Base-by-base conservation (phyloP, 2,113 vertebrate genomes). In the Platycercus adscitus region DNA sequence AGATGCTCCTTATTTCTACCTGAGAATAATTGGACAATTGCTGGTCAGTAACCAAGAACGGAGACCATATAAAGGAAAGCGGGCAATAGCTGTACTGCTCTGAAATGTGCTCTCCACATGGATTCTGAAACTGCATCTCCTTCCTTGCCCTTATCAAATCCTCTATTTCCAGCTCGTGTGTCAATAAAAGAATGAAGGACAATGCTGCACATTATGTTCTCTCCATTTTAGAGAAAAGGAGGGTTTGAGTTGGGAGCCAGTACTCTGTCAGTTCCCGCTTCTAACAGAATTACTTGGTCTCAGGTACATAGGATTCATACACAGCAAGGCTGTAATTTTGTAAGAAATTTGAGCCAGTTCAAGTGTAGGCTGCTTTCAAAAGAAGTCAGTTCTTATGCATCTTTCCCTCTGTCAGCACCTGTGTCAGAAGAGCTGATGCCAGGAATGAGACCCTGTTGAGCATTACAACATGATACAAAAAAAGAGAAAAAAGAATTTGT, bases 41-140 rank as follows among this genome's bases (percentile, higher is more conserved):
- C 29, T 84, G 53, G 14, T 69, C 68, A 69, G 56, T 69, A 71
- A 55, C 17, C 33, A n/a, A 82, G 52, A 65, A 68, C 14, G 18
- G 18, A 85, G 13, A 56, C 29, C 8, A 3, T 50, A 56, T 87
- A 66, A 65, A 82, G 75, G 39, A 50, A 69, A 69, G 37, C 15
- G 58, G 60, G 29, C 23, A 71, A 60, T 58, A 72, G 8, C 25
- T 88, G 8, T 77, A 28, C 31, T 91, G 44, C 53, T 86, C n/a
- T 94, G 88, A 90, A 79, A 63, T 63, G 14, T 93, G 73, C 68
- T 81, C n/a, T 78, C 60, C 72, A 76, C 7, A 11, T 93, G 94
- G 20, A n/a, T 84, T 83, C 21, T 17, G 55, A 68, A 86, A 26
- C 23, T 60, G 17, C 7, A 53, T 5, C 37, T 88, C 9, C 25